Evolutionary conservation across 2,888 invertebrate species (phyloP), one percentile per base, ranked within the genome.

Genomic region (Neria commutata): DNA sequence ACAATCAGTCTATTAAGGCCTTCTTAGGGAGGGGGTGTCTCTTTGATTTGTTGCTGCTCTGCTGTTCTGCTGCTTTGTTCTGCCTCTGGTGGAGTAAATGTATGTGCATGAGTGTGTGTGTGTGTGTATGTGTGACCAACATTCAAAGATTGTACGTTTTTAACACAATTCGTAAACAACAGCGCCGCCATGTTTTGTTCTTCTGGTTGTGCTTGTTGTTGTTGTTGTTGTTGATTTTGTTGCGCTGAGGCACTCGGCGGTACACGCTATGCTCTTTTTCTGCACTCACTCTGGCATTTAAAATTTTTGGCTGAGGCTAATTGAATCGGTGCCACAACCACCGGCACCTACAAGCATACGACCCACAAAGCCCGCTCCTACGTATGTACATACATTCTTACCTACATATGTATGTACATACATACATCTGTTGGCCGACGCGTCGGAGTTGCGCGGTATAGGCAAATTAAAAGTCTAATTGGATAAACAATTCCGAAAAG

Each of bases 401-500:
- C n/a, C n/a, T n/a, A n/a, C n/a, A n/a, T n/a, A n/a, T n/a, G n/a
- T n/a, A n/a, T n/a, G n/a, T n/a, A n/a, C n/a, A n/a, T n/a, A n/a
- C n/a, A n/a, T n/a, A n/a, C n/a, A n/a, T n/a, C n/a, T n/a, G n/a
- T n/a, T n/a, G n/a, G n/a, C n/a, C n/a, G n/a, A n/a, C n/a, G n/a
- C n/a, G n/a, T n/a, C n/a, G n/a, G n/a, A n/a, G n/a, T n/a, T n/a
- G n/a, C n/a, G n/a, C 34, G 33, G 8, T 17, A 11, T 34, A 52
- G 55, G 59, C 37, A 55, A 59, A 59, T 59, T 59, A 63, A 65
- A 66, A 60, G 60, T 63, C 61, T 58, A 64, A 61, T 63, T 64
- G 55, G 57, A 56, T 66, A 67, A 67, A 67, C 68, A 67, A 62
- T 65, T 58, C 48, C 40, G 54, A 54, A 62, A 65, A 67, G 68